These are phyloP conservation scores for Orchestes rusci DNA, from an alignment of 2,888 invertebrate species.

Conservation along the genomic window DNA sequence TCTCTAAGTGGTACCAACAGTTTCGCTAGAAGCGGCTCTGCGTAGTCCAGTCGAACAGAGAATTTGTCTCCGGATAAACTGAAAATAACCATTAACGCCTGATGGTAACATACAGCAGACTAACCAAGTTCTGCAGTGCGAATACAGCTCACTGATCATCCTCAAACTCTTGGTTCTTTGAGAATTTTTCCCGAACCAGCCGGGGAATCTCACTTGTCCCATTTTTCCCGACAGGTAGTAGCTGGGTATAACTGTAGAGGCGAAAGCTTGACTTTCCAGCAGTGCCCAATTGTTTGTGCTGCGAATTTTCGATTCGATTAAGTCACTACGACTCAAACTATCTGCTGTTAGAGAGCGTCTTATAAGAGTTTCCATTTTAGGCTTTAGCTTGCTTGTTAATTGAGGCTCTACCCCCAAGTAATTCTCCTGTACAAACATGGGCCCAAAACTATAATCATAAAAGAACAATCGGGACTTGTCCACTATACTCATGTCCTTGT, in stretches of 20 bases:
- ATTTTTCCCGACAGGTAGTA: conserved; percentile 75
- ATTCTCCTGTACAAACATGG: conserved; percentile 97
- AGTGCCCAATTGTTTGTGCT: conserved; percentile 78
- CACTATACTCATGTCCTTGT: conserved; percentile 66
- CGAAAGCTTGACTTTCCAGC: conserved; percentile 78
- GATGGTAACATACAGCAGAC: not conserved
- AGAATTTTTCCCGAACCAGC: conserved; percentile 96
- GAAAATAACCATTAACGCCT: conserved; percentile 28
- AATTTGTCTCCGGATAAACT: conserved; percentile 75
- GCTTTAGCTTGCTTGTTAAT: conserved; percentile 43
- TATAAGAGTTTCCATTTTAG: conserved; percentile 33
- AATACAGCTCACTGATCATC: conserved; percentile 73
- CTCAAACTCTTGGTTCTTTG: conserved; percentile 72
- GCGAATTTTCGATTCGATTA: conserved; percentile 76
- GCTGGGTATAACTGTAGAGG: conserved; percentile 87
- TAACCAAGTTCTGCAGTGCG: conserved; percentile 77
- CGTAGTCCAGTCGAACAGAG: conserved; percentile 82
- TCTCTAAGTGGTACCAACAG: conserved; percentile 71
- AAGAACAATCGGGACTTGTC: conserved; percentile 92
- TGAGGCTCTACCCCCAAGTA: conserved; percentile 77
- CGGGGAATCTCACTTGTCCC: conserved; percentile 78
- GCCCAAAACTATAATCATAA: conserved; percentile 92
- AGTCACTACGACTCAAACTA: conserved; percentile 77
- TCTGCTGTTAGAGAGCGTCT: conserved; percentile 77
- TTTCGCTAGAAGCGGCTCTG: conserved; percentile 66